phyloP scores from a whole-genome alignment of 2,888 invertebrate species.

The Patella ulyssiponensis region DNA sequence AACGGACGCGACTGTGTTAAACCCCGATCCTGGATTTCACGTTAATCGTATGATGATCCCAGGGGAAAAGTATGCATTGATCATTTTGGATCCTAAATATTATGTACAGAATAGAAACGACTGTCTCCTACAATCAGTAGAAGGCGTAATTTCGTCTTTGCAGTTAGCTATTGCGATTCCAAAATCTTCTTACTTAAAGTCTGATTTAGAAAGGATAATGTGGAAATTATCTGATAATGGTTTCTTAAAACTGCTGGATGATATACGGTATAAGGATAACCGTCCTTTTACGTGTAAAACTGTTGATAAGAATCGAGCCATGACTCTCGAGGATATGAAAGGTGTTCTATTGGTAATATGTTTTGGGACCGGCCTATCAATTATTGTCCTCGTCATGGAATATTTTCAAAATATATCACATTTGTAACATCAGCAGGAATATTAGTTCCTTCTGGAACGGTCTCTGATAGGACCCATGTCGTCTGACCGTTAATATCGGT shows the following conservation, averaged over 20 bases:
- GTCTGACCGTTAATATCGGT: no score
- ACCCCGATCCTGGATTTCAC: background rate
- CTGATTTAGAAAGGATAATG: background rate
- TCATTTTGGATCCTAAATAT: background rate
- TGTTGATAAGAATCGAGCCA: background rate
- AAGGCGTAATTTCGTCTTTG: background rate
- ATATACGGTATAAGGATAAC: background rate
- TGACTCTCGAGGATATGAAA: background rate
- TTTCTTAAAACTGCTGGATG: background rate
- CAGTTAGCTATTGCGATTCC: background rate
- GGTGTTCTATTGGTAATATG: background rate
- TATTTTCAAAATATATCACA: no score
- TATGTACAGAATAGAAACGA: background rate
- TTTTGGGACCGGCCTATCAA: background rate
- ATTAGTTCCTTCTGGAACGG: no score
- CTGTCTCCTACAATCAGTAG: background rate
- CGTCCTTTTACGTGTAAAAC: background rate
- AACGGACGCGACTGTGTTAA: background rate
- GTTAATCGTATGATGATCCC: background rate
- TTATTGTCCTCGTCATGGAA: background rate
- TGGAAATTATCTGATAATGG: background rate
- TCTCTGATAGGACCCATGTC: no score
- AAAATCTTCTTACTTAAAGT: background rate
- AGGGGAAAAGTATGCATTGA: background rate
- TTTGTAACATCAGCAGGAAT: no score